These are phyloP conservation scores for Plodia interpunctella DNA, from an alignment of 1,140 invertebrate species.

Conservation along the genomic window DNA sequence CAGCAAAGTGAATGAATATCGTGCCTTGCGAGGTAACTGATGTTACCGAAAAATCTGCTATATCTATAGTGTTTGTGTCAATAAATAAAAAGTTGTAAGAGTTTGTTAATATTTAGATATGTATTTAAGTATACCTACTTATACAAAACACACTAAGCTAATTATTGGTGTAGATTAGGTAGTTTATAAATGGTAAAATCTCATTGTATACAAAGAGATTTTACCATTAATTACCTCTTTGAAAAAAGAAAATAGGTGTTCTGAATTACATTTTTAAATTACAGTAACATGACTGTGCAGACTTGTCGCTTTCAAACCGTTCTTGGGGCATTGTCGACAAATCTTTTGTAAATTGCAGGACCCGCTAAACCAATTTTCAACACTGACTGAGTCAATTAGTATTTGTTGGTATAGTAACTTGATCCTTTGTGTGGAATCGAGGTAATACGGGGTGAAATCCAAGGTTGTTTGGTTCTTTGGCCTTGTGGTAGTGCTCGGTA, in stretches of 20 bases:
- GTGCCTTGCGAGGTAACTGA: too few relatives aligned
- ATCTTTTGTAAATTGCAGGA: constrained; percentile 11
- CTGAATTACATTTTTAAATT: constrained; percentile 12
- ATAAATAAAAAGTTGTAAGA: too few relatives aligned
- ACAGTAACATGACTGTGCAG: constrained; percentile 13
- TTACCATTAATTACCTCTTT: neutral
- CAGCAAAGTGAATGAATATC: too few relatives aligned
- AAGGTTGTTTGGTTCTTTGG: constrained; percentile 12
- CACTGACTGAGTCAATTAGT: constrained; percentile 20
- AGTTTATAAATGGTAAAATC: neutral
- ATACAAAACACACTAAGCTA: neutral
- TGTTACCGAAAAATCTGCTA: too few relatives aligned
- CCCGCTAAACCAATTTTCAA: constrained; percentile 24
- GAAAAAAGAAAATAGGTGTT: neutral
- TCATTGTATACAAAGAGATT: too few relatives aligned
- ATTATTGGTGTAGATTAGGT: neutral
- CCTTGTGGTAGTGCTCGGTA: constrained; percentile 14
- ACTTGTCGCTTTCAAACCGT: constrained; percentile 5
- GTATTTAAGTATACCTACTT: too few relatives aligned
- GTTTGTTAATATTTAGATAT: too few relatives aligned
- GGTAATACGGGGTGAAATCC: constrained; percentile 13
- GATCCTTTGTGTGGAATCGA: constrained; percentile 16
- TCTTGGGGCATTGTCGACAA: constrained; percentile 18
- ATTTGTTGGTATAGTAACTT: constrained; percentile 17
- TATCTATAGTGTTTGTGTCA: too few relatives aligned